Percentiles rank a stretch among this genome's conserved stretches.
phyloP scores from a whole-genome alignment of 2,113 vertebrate genomes.

The Plestiodon gilberti region DNA sequence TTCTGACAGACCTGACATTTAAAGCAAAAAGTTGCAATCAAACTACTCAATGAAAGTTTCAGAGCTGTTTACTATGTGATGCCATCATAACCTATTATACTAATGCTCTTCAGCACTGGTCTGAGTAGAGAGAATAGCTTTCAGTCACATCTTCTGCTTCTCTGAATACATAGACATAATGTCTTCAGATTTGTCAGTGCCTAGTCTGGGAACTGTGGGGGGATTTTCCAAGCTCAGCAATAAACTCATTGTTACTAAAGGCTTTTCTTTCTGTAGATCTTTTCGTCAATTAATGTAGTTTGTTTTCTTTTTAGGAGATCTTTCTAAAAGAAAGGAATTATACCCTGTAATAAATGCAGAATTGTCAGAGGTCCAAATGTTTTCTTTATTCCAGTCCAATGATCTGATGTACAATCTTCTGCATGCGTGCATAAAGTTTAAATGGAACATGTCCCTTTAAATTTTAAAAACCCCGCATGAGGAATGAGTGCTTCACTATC shows the following conservation, averaged over 20 bases:
- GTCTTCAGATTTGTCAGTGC: not conserved
- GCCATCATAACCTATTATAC: not conserved
- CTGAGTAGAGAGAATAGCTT: not conserved
- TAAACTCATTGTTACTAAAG: not conserved
- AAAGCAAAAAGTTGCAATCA: not conserved
- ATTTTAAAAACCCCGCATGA: no score
- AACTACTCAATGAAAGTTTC: not conserved
- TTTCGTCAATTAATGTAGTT: not conserved
- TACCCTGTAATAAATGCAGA: not conserved
- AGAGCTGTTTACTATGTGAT: not conserved
- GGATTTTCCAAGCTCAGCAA: slow-evolving; percentile 20
- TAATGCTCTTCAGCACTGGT: not conserved
- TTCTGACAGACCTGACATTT: not conserved
- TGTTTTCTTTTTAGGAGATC: not conserved
- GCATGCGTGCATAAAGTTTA: not conserved
- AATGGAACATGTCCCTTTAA: no score
- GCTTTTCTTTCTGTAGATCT: not conserved
- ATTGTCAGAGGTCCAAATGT: not conserved
- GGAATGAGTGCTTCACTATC: no score
- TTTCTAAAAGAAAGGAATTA: not conserved
- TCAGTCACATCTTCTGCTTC: not conserved
- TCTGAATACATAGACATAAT: not conserved
- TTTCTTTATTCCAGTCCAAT: not conserved
- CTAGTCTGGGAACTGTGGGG: not conserved
- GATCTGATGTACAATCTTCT: not conserved